Evolutionary conservation across 1,140 invertebrate species (phyloP), one percentile per base, ranked within the genome.

Genomic region (Trichogramma pretiosum): DNA sequence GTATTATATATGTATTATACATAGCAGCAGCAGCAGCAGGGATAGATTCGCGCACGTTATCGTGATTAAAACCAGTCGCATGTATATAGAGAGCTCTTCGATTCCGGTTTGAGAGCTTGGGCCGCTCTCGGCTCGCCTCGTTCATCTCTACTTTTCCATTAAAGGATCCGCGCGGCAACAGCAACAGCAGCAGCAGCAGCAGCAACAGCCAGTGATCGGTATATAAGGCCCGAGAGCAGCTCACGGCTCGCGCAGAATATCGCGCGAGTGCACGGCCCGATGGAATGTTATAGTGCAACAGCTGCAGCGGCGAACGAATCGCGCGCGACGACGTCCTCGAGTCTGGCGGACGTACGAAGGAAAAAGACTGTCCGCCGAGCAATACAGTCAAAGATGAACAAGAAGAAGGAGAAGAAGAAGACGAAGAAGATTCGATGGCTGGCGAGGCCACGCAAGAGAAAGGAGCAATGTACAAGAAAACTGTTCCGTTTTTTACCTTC

Each of bases 401-500:
- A 44, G 28, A 14, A 16, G n/a, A 24, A 5, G 19, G 13, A 16
- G 14, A n/a, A 19, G 30, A 30, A 30, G 26, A 24, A 32, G 23
- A 22, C 11, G 33, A 10, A 42, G 40, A 49, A 11, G 28, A 44
- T n/a, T n/a, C n/a, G n/a, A n/a, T n/a, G n/a, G n/a, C n/a, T n/a
- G n/a, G n/a, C 9, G 26, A 40, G 21, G 18, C 23, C 1, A 18
- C 30, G 30, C 9, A 33, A n/a, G 23, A 38, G 37, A 11, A 3
- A 28, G 21, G 16, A 21, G 21, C n/a, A n/a, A n/a, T 38, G 18
- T 32, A 21, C 22, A 49, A 39, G 41, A 44, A 38, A 49, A 28
- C 41, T 34, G 26, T 49, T 43, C 17, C 24, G 19, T 43, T 48
- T 49, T 44, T 44, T 44, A 38, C 30, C 21, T 32, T 33, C 44